phyloP scores from a whole-genome alignment of 2,797 vertebrate genomes.

The Cirrhinus molitorella region DNA sequence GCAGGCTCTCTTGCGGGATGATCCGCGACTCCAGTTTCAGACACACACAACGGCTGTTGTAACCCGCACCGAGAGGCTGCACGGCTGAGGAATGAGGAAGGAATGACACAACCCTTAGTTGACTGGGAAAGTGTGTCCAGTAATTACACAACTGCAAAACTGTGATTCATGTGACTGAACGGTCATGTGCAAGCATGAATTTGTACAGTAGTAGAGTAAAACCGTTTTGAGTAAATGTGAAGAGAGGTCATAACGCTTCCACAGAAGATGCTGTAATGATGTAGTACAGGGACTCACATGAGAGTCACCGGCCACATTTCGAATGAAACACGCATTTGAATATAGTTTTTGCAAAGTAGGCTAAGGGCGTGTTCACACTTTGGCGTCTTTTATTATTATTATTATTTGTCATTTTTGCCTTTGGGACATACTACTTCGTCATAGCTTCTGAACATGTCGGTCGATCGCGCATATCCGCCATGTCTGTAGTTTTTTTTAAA shows the following conservation, averaged over 20 bases:
- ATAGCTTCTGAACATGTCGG: too few relatives aligned
- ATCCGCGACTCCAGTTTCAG: slow-evolving; percentile 76
- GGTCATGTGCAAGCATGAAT: neutral
- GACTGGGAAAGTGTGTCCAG: neutral
- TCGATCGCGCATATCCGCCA: too few relatives aligned
- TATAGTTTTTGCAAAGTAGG: neutral
- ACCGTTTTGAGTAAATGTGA: neutral
- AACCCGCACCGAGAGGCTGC: slow-evolving; percentile 72
- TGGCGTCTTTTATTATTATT: too few relatives aligned
- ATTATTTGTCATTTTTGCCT: too few relatives aligned
- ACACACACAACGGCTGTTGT: slow-evolving; percentile 77
- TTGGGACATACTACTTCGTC: too few relatives aligned
- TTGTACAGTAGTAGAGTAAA: neutral
- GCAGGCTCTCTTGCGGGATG: slow-evolving; percentile 73
- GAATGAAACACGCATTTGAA: neutral
- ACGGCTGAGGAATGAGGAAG: slow-evolving; percentile 69
- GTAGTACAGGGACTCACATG: neutral
- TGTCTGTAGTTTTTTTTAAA: too few relatives aligned
- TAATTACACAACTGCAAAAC: neutral
- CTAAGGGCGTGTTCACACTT: too few relatives aligned
- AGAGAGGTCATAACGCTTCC: neutral
- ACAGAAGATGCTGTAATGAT: neutral
- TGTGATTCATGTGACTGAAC: neutral
- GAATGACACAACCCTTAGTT: neutral
- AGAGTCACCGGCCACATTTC: neutral